These are phyloP conservation scores for Mystacornis crossleyi DNA, from an alignment of 2,113 vertebrate genomes.

Conservation along the genomic window DNA sequence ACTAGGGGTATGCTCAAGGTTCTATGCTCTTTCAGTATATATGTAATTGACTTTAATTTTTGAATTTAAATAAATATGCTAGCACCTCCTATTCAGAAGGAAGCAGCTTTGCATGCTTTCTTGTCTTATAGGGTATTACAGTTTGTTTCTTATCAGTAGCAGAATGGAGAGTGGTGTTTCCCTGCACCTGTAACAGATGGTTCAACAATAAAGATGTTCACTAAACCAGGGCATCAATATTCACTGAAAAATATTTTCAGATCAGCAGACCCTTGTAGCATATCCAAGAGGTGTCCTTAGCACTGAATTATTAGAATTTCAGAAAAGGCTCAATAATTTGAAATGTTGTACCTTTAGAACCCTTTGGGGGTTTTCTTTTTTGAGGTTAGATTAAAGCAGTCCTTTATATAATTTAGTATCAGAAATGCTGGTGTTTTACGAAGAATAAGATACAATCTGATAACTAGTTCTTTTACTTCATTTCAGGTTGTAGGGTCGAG, in stretches of 20 bases:
- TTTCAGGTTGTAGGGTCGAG: neutral
- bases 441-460: neutral
- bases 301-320: neutral
- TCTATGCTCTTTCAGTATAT: neutral
- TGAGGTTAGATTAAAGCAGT: neutral
- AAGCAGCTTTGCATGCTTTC: neutral
- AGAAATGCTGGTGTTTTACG: neutral
- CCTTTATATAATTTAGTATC: neutral
- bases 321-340: neutral
- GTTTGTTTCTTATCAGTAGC: neutral
- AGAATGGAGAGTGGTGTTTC: neutral
- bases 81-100: neutral
- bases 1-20: neutral
- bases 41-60: neutral
- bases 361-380: neutral
- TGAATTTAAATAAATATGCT: neutral
- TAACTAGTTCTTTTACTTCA: neutral
- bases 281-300: neutral
- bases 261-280: neutral
- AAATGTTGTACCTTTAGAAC: neutral
- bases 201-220: neutral
- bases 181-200: neutral
- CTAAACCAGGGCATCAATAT: neutral
- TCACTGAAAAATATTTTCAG: neutral
- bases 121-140: neutral